A percentile compares a stretch with the other conserved stretches of the same genome.
Evolutionary conservation across 1,140 invertebrate species (phyloP).

Genomic region (Sycobia sp.): DNA sequence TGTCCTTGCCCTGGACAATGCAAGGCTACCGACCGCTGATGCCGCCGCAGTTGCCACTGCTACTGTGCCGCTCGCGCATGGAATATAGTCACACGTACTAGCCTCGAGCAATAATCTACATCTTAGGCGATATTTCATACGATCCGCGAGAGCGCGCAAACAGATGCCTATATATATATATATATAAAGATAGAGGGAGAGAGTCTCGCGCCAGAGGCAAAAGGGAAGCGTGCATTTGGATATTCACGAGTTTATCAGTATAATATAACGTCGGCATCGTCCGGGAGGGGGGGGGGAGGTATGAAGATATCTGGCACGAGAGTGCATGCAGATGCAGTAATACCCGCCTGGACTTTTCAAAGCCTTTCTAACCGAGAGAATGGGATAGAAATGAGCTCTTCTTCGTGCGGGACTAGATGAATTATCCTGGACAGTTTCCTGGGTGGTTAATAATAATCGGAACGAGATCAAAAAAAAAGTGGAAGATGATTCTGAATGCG

Average conservation of each 20-base stretch:
- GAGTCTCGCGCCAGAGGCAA: background rate
- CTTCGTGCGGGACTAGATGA: too few species aligned
- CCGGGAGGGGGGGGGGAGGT: too few species aligned
- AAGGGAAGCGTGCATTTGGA: constrained; percentile 27
- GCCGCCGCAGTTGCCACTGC: background rate
- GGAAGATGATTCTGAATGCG: too few species aligned
- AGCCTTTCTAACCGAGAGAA: too few species aligned
- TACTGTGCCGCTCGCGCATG: background rate
- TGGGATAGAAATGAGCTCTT: too few species aligned
- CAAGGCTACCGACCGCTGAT: constrained; percentile 37
- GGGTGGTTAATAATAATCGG: too few species aligned
- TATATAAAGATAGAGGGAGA: too few species aligned
- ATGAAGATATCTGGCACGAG: constrained; percentile 9
- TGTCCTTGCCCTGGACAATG: constrained; percentile 53
- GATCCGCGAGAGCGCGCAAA: constrained; percentile 36
- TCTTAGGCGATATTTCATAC: constrained; percentile 56
- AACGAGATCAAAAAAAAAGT: too few species aligned
- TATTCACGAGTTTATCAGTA: constrained; percentile 30
- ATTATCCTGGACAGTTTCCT: too few species aligned
- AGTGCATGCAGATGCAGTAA: background rate
- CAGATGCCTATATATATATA: too few species aligned
- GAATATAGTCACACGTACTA: constrained; percentile 35
- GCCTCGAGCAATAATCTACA: constrained; percentile 53
- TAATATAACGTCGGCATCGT: too few species aligned
- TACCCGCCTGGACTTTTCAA: too few species aligned